These are phyloP conservation scores for Lanistes nyassanus DNA, from an alignment of 1,140 invertebrate species.

Conservation along the genomic window DNA sequence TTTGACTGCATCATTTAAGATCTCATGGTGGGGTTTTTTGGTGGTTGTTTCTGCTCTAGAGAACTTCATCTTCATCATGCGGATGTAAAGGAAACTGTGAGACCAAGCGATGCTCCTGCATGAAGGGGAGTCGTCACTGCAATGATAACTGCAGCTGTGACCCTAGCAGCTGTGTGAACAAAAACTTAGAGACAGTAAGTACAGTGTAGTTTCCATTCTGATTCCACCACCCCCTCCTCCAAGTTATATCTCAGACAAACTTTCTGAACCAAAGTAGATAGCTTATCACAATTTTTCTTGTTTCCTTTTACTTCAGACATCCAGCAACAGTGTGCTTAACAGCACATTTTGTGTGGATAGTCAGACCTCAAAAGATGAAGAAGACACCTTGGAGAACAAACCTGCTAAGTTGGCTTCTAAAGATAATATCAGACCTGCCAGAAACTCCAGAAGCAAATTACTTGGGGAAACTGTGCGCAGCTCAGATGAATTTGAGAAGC, in stretches of 20 bases:
- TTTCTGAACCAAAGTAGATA: background rate
- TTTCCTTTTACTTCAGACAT: background rate
- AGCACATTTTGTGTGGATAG: slow-evolving; percentile 33
- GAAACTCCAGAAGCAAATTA: slow-evolving; percentile 4
- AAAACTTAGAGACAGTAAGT: slow-evolving; percentile 17
- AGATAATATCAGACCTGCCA: slow-evolving; percentile 5
- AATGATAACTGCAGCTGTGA: slow-evolving; percentile 32
- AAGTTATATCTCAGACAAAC: background rate
- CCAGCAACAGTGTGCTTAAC: slow-evolving; percentile 20
- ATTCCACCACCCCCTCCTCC: background rate
- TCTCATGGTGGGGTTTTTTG: too few species aligned
- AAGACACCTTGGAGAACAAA: slow-evolving; percentile 7
- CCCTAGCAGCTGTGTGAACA: slow-evolving; percentile 27
- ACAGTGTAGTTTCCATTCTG: slow-evolving; percentile 7
- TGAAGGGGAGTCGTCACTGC: slow-evolving; percentile 29
- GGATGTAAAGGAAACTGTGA: slow-evolving; percentile 37
- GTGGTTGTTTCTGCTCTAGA: slow-evolving; percentile 19
- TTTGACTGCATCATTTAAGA: background rate
- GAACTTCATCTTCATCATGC: slow-evolving; percentile 24
- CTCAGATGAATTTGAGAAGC: slow-evolving; percentile 43
- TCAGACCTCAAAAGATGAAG: slow-evolving; percentile 12
- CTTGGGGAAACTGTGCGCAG: background rate
- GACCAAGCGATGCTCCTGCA: slow-evolving; percentile 36
- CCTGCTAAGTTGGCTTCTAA: background rate
- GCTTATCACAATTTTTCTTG: background rate